Evolutionary conservation across 2,797 vertebrate species (phyloP).

Genomic region (Astyanax mexicanus): DNA sequence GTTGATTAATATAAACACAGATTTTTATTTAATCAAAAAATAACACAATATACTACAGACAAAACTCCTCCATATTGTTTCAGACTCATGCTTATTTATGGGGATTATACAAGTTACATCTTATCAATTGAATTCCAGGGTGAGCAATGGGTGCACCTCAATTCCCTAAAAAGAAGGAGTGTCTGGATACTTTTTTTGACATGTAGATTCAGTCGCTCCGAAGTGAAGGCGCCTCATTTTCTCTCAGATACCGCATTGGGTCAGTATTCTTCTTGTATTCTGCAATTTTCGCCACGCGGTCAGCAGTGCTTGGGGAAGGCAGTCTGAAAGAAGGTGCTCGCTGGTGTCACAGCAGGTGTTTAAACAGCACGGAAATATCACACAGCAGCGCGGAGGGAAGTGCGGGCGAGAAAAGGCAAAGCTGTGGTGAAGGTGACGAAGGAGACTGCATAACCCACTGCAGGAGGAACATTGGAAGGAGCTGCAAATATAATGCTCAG

Average conservation of each 20-base stretch:
- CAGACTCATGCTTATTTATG: no score
- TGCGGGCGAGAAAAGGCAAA: background rate
- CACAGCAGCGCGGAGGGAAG: conserved; percentile 23
- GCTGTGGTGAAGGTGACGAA: background rate
- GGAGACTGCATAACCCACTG: background rate
- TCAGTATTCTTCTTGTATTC: conserved; percentile 14
- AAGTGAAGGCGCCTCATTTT: background rate
- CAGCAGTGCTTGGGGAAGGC: conserved; percentile 5
- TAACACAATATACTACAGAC: no score
- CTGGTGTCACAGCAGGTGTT: conserved; percentile 45
- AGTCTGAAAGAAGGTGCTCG: conserved; percentile 34
- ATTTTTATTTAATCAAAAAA: no score
- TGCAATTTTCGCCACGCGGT: conserved; percentile 27
- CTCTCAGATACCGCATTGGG: background rate
- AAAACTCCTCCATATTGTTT: no score
- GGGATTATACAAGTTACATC: no score
- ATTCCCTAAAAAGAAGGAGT: no score
- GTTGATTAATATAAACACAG: no score
- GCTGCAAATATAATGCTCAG: conserved; percentile 21
- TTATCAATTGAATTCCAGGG: no score
- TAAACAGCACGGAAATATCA: conserved; percentile 41
- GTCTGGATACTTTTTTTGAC: no score
- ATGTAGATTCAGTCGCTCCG: no score
- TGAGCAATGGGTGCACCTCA: no score
- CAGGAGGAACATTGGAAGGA: background rate